Conservation (phyloP, 2,113 vertebrate species). For the Orycteropus afer region DNA sequence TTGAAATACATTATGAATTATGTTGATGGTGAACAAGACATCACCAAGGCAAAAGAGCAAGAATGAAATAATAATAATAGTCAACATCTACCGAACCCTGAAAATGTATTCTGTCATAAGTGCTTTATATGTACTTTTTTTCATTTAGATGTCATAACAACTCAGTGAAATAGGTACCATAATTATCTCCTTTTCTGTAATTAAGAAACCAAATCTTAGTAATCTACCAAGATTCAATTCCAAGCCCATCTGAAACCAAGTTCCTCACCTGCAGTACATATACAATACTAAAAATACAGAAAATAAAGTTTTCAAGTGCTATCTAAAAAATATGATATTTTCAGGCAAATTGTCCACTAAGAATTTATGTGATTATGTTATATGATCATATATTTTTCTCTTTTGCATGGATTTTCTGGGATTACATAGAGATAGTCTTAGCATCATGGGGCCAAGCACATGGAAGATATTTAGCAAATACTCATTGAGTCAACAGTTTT, state of each 20-base stretch:
- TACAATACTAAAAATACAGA: not conserved
- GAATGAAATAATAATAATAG: not conserved
- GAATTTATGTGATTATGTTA: not conserved
- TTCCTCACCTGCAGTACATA: not conserved
- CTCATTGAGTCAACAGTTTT: constrained; percentile 6
- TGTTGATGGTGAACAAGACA: not conserved
- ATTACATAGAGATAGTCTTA: not conserved
- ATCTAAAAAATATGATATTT: not conserved
- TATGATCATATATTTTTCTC: not conserved
- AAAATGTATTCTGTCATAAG: not conserved
- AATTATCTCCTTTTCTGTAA: not conserved
- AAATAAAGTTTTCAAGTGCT: not conserved
- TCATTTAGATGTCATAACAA: not conserved
- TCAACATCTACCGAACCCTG: constrained; percentile 8
- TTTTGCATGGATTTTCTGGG: constrained; percentile 4
- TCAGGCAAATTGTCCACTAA: constrained; percentile 5
- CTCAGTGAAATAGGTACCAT: not conserved
- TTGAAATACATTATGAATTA: constrained; percentile 26
- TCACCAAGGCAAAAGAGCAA: not conserved
- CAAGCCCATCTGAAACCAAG: not conserved
- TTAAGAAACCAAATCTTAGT: not conserved
- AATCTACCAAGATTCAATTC: not conserved
- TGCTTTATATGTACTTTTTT: not conserved
- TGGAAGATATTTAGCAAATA: too few species aligned
- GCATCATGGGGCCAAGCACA: not conserved